Base-by-base conservation (phyloP, 2,888 invertebrate genomes). In the Drosophila putrida region DNA sequence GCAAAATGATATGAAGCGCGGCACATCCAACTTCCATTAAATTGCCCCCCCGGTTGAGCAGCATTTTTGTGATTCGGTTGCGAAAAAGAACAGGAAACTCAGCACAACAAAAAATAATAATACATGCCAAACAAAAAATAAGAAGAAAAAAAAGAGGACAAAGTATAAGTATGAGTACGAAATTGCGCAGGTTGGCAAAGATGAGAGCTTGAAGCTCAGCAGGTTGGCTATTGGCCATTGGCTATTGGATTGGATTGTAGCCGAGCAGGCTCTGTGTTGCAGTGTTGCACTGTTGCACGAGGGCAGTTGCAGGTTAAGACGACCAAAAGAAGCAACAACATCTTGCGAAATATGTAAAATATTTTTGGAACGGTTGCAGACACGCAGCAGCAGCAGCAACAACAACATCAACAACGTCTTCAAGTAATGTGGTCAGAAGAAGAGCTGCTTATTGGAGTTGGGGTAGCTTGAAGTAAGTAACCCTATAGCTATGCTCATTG, bases 71-170 rank as follows among this genome's bases (percentile, higher is more conserved):
- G 71, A 47, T 44, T 54, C 59, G 64, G 65, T 85, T 85, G 89
- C 84, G 84, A 89, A 85, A 84, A 85, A 85, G 84, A 85, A 85
- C 84, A 85, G 84, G 84, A 85, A 84, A 89, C 88, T 87, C 54
- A 35, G 51, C 68, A 57, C 53, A 70, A 41, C 55, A 70, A 62
- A 63, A 58, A 49, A 63, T 47, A 41, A 66, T 61, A 75, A 70
- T 55, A 73, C 74, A 58, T 61, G 68, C 47, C 11, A 46, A 39
- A 49, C 33, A 66, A 47, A 39, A 43, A 31, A 39, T n/a, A 68
- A 50, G 33, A 46, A 67, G 41, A 47, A 58, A 20, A 38, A 28
- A 43, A 47, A 58, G 31, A 59, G 15, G 47, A 49, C 35, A 62
- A 59, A 39, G 54, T 53, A 63, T 54, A 54, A 31, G 31, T 54